Base-by-base conservation (phyloP, 2,113 vertebrate genomes). In the Columbina picui region DNA sequence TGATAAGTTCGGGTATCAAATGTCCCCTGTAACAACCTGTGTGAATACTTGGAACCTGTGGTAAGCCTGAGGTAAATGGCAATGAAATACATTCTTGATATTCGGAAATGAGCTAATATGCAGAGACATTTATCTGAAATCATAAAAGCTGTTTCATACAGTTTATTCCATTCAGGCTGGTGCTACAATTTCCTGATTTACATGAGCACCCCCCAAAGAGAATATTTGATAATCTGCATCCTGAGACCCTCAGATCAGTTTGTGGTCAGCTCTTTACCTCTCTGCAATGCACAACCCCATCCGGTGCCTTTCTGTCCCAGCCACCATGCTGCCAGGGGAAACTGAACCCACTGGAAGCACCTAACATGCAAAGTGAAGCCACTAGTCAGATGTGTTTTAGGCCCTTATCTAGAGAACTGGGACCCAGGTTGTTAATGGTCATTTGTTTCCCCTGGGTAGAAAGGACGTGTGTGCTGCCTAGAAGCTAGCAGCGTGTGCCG, bases 211-310 rank as follows among this genome's bases (percentile, higher is more conserved):
- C 29, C n/a, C 27, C 57, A 45, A 78, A 59, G 32, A 20, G 69
- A 83, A 5, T 70, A 75, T 82, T 90, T 84, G 15, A 47, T 3
- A 19, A 14, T 92, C 68, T 50, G 45, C 14, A 1, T 70, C 55
- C 47, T n/a, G 21, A 65, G n/a, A 65, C 34, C 29, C 14, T 45
- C 0, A 0, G n/a, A 59, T 34, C 45, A 50, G 27, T 15, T 67
- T 53, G 25, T 14, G 7, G 25, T 69, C 12, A 4, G 22, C 61
- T 64, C 29, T 6, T 12, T 71, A 3, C 12, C 25, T 69, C 34
- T 5, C 52, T 29, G 29, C 2, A 2, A 47, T 0, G 1, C 59
- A 38, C 0, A 2, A 34, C 8, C 6, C 38, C 1, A 0, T 41
- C 20, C 2, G 12, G 32, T 68, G 23, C 2, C 12, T 55, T 67